phyloP scores from a whole-genome alignment of 1,140 invertebrate species.

The Drosophila ogumai region DNA sequence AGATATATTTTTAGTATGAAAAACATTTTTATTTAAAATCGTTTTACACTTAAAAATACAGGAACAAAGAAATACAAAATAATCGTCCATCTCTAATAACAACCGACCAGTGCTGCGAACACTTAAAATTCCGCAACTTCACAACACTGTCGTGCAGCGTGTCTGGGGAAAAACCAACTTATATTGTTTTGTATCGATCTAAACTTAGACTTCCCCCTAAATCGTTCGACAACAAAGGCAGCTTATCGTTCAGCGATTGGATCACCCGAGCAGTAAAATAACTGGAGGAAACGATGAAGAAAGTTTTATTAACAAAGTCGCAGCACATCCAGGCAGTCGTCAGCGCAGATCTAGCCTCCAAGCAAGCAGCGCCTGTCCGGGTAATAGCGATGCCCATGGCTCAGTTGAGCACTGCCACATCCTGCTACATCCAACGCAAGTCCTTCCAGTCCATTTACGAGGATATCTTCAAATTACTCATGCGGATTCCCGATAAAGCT shows the following conservation, averaged over 20 bases:
- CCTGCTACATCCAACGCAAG: conserved; percentile 70
- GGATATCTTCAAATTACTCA: conserved; percentile 71
- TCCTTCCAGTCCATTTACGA: conserved; percentile 57
- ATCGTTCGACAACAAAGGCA: background rate
- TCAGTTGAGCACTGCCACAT: conserved; percentile 36
- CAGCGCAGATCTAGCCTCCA: conserved; percentile 18
- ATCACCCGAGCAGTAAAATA: background rate
- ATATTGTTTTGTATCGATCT: conserved; percentile 27
- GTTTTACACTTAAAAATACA: background rate
- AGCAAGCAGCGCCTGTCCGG: conserved; percentile 12
- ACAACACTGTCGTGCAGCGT: conserved; percentile 32
- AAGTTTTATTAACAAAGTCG: conserved; percentile 70
- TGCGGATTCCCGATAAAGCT: conserved; percentile 72
- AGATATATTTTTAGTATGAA: background rate
- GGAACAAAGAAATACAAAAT: background rate
- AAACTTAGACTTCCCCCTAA: conserved; percentile 49
- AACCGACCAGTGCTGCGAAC: conserved; percentile 16
- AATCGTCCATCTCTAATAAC: conserved; percentile 3
- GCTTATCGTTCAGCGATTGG: background rate
- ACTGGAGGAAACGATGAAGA: conserved; percentile 55
- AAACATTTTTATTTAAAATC: too few relatives aligned
- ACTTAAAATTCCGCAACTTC: background rate
- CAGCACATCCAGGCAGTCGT: conserved; percentile 38
- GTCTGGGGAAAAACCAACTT: conserved; percentile 72
- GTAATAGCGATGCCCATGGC: conserved; percentile 21